phyloP scores from a whole-genome alignment of 2,797 vertebrate species.

The Ptychadena robeensis region DNA sequence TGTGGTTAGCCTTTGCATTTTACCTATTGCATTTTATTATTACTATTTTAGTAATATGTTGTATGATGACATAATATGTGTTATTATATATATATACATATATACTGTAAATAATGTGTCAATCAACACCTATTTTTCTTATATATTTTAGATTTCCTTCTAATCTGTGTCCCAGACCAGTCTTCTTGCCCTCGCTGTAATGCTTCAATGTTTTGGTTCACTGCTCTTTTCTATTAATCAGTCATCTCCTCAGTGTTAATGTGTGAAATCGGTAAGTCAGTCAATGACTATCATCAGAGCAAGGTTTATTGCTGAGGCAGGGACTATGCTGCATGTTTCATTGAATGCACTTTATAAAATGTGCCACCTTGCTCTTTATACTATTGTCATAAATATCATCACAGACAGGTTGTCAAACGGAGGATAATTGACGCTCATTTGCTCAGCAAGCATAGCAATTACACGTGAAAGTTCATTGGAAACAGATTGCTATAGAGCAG shows the following conservation, averaged over 20 bases:
- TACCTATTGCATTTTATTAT: too few species aligned
- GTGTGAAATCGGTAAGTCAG: slow-evolving; percentile 33
- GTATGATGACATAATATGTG: too few species aligned
- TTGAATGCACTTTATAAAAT: slow-evolving; percentile 20
- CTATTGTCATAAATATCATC: slow-evolving; percentile 47
- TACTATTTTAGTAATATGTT: too few species aligned
- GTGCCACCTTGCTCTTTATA: slow-evolving; percentile 49
- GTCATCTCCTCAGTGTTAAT: slow-evolving; percentile 32
- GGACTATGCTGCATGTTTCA: slow-evolving; percentile 27
- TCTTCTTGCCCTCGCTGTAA: slow-evolving; percentile 12
- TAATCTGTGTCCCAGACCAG: neutral
- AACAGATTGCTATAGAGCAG: slow-evolving; percentile 21
- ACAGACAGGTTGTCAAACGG: slow-evolving; percentile 47
- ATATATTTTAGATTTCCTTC: too few species aligned
- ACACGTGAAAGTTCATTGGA: slow-evolving; percentile 16
- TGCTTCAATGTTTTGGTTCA: slow-evolving; percentile 22
- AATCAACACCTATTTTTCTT: too few species aligned
- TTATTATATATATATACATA: too few species aligned
- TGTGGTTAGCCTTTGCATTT: too few species aligned
- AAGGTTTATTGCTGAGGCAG: slow-evolving; percentile 45
- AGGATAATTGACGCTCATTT: slow-evolving; percentile 54
- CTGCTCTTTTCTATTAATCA: slow-evolving; percentile 48
- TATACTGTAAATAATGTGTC: too few species aligned
- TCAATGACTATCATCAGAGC: slow-evolving; percentile 30
- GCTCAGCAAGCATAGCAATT: slow-evolving; percentile 43